These are phyloP conservation scores for Caenorhabditis sp. DNA, from an alignment of 2,888 invertebrate genomes.

Conservation along the genomic window DNA sequence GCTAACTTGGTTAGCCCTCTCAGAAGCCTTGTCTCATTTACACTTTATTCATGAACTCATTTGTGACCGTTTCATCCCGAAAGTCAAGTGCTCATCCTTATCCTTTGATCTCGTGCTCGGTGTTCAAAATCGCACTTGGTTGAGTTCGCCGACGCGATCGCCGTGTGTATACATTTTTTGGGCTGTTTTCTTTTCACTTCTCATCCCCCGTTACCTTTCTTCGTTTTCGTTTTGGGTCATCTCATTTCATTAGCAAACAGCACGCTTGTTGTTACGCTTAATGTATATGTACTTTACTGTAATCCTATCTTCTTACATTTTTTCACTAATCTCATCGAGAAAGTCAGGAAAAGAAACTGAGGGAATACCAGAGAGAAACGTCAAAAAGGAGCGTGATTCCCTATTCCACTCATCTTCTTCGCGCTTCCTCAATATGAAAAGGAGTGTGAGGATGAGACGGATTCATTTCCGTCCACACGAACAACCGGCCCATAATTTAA, in stretches of 20 bases:
- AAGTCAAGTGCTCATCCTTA: constrained; percentile 44
- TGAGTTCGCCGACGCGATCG: constrained; percentile 49
- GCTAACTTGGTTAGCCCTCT: neutral
- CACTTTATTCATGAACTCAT: constrained; percentile 14
- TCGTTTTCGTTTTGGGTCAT: constrained; percentile 60
- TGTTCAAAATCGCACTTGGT: constrained; percentile 53
- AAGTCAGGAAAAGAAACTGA: neutral
- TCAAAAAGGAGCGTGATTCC: constrained; percentile 57
- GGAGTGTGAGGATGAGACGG: constrained; percentile 43
- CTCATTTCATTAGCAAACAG: constrained; percentile 65
- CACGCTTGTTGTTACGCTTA: constrained; percentile 62
- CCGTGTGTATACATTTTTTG: constrained; percentile 28
- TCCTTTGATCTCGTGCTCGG: constrained; percentile 53
- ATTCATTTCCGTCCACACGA: constrained; percentile 50
- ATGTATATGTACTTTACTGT: constrained; percentile 65
- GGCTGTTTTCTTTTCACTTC: constrained; percentile 20
- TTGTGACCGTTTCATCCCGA: constrained; percentile 35
- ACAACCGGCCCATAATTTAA: constrained; percentile 61
- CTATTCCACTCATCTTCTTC: constrained; percentile 54
- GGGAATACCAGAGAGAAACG: constrained; percentile 44
- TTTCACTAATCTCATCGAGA: constrained; percentile 35
- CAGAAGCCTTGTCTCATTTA: neutral
- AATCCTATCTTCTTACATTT: constrained; percentile 60
- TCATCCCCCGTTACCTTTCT: constrained; percentile 31
- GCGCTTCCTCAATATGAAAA: constrained; percentile 52